Conservation (phyloP, 2,797 vertebrate genomes). For the Uromys caudimaculatus region DNA sequence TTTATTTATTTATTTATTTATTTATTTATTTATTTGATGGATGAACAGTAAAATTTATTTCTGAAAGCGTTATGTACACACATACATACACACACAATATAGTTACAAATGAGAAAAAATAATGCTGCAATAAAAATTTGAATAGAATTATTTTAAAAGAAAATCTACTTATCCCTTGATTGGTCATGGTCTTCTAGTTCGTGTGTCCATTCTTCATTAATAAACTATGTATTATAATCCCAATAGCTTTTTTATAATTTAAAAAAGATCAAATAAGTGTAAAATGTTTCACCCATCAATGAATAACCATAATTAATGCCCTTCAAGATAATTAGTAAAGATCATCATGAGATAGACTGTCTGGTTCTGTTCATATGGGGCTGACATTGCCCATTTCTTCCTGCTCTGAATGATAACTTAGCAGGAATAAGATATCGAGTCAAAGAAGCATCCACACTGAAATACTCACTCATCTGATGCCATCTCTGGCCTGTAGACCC, state of each 20-base stretch:
- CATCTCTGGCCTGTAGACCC: not conserved
- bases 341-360: not conserved
- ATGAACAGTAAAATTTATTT: not conserved
- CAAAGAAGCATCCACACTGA: not conserved
- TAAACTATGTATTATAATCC: not conserved
- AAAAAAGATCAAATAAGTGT: not conserved
- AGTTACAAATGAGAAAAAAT: not conserved
- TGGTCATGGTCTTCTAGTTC: not conserved
- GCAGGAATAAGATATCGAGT: not conserved
- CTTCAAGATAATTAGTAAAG: not conserved
- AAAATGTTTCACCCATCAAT: not conserved
- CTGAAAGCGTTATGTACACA: not conserved
- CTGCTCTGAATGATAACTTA: not conserved
- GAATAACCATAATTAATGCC: not conserved
- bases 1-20: no score
- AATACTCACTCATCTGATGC: not conserved
- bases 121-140: not conserved
- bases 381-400: not conserved
- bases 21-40: no score
- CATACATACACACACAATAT: not conserved
- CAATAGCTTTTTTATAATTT: constrained; percentile 35
- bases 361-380: not conserved
- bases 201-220: not conserved
- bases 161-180: constrained; percentile 7
- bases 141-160: not conserved